Conservation (phyloP, 1,140 invertebrate genomes). For the Wiebesia pumilae region DNA sequence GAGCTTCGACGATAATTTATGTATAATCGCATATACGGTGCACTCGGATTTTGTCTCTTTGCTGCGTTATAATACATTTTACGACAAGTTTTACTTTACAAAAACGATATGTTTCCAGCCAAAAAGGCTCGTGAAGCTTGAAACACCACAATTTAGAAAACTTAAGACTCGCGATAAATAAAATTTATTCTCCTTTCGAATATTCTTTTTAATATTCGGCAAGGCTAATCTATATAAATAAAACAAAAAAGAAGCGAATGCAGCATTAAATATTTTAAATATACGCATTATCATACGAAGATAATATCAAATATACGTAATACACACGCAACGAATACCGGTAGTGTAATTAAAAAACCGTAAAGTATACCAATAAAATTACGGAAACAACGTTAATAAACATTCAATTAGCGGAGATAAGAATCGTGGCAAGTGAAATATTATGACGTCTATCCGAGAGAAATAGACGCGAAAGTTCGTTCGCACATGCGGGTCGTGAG, state of each 20-base stretch:
- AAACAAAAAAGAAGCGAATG: neutral
- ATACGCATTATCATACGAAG: neutral
- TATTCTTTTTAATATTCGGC: neutral
- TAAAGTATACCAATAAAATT: neutral
- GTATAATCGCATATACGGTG: too few relatives aligned
- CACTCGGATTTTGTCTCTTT: too few relatives aligned
- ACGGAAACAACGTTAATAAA: neutral
- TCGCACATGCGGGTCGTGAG: constrained; percentile 1
- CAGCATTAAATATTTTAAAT: neutral
- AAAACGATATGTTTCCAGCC: too few relatives aligned
- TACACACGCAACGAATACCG: neutral
- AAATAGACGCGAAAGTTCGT: neutral
- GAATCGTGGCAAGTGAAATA: neutral
- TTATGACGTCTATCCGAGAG: neutral
- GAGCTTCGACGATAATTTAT: too few relatives aligned
- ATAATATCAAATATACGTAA: neutral
- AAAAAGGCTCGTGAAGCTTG: too few relatives aligned
- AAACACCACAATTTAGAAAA: too few relatives aligned
- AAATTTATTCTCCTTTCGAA: too few relatives aligned
- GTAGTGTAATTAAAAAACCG: neutral
- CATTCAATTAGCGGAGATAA: neutral
- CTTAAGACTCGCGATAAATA: too few relatives aligned
- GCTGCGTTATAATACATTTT: too few relatives aligned
- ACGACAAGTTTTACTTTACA: too few relatives aligned
- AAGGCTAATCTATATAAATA: neutral